These are phyloP conservation scores for Psophia crepitans DNA, from an alignment of 2,113 vertebrate species.

Conservation along the genomic window DNA sequence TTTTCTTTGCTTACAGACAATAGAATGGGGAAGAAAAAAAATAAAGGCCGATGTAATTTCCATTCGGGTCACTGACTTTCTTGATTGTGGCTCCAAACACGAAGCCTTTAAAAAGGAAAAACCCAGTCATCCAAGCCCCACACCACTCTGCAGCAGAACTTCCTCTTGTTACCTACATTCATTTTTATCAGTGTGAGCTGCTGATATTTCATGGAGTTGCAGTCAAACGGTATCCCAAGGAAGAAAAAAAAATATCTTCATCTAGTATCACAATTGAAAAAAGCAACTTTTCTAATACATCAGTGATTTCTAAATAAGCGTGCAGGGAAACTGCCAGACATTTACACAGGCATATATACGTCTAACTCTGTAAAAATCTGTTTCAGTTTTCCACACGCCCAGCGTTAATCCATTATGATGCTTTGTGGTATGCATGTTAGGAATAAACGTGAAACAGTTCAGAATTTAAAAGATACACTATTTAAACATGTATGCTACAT, in stretches of 20 bases:
- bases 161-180: background rate
- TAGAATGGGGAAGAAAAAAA: background rate
- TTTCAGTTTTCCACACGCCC: background rate
- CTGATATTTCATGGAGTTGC: background rate
- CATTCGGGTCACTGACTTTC: background rate
- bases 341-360: accelerated
- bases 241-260: background rate
- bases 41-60: background rate
- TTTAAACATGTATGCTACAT: background rate
- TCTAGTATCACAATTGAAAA: background rate
- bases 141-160: background rate
- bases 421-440: background rate
- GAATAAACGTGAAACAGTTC: background rate
- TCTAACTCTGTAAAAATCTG: background rate
- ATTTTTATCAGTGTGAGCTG: background rate
- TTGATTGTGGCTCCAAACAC: background rate
- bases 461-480: background rate
- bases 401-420: background rate
- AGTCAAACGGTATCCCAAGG: background rate
- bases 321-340: background rate
- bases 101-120: background rate
- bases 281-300: background rate
- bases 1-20: constrained; percentile 1
- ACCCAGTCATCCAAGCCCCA: background rate
- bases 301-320: background rate